These are phyloP conservation scores for Zonotrichia albicollis DNA, from an alignment of 2,797 vertebrate species.

Conservation along the genomic window DNA sequence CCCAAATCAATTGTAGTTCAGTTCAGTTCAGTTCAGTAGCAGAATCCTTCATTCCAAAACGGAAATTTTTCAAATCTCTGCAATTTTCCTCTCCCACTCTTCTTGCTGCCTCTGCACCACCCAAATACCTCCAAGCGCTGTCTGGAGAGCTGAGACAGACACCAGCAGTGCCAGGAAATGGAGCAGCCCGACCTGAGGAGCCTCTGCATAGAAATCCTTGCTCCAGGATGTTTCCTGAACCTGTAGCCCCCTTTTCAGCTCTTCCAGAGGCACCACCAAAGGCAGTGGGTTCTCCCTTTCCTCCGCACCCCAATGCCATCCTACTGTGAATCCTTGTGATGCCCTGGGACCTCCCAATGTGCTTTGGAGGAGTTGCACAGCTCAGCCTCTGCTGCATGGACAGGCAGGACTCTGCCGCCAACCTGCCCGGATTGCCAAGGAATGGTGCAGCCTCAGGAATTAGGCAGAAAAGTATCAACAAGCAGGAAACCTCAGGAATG, in stretches of 20 bases:
- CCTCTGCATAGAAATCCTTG: not conserved
- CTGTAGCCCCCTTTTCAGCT: not conserved
- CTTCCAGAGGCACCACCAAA: not conserved
- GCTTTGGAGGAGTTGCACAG: not conserved
- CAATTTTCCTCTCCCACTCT: not conserved
- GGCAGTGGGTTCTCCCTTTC: not conserved
- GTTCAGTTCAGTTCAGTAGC: not conserved
- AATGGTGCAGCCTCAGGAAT: not conserved
- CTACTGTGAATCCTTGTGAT: not conserved
- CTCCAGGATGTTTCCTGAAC: not conserved
- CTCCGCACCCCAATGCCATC: rapidly evolving
- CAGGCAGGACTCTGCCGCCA: not conserved
- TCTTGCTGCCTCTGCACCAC: not conserved
- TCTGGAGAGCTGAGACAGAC: not conserved
- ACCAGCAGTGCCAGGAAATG: not conserved
- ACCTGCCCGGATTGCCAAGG: not conserved
- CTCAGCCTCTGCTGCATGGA: rapidly evolving
- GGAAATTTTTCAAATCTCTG: not conserved
- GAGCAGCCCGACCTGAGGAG: not conserved
- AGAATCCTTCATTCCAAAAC: not conserved
- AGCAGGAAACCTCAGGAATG: not conserved
- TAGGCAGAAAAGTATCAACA: not conserved
- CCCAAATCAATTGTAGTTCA: not conserved
- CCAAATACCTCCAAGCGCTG: not conserved
- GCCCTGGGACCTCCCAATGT: no score